Percentiles rank a stretch among this genome's conserved stretches.
phyloP scores from a whole-genome alignment of 2,797 vertebrate genomes.

The Zalophus californianus region DNA sequence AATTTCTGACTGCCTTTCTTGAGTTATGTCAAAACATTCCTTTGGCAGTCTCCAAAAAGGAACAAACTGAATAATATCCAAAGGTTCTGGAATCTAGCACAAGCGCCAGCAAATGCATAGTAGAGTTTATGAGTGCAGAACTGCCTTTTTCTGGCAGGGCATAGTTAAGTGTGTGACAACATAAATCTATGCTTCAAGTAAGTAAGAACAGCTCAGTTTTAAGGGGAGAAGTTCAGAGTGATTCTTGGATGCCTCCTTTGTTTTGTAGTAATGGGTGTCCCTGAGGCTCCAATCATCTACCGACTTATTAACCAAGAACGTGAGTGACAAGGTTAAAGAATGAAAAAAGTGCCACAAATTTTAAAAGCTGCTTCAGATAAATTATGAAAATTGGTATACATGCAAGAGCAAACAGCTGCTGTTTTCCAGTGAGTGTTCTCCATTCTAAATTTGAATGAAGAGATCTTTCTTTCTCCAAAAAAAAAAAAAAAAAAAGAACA shows the following conservation, averaged over 20 bases:
- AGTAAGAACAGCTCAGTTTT: background rate
- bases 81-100: background rate
- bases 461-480: background rate
- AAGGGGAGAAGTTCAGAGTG: slow-evolving; percentile 6
- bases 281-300: background rate
- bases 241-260: background rate
- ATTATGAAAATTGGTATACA: background rate
- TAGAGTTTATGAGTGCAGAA: background rate
- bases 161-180: background rate
- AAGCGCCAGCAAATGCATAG: background rate
- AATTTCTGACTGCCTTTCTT: slow-evolving; percentile 41
- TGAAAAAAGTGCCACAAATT: background rate
- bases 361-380: slow-evolving; percentile 18
- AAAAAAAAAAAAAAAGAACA: background rate
- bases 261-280: background rate
- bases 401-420: background rate
- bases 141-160: background rate
- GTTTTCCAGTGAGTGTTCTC: slow-evolving; percentile 36
- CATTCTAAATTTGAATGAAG: slow-evolving; percentile 6
- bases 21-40: slow-evolving; percentile 7
- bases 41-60: background rate
- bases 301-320: background rate
- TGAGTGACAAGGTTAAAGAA: slow-evolving; percentile 9
- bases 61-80: background rate
- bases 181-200: background rate